Conservation (phyloP, 2,797 vertebrate genomes). For the Enteromius thamalakanensis region DNA sequence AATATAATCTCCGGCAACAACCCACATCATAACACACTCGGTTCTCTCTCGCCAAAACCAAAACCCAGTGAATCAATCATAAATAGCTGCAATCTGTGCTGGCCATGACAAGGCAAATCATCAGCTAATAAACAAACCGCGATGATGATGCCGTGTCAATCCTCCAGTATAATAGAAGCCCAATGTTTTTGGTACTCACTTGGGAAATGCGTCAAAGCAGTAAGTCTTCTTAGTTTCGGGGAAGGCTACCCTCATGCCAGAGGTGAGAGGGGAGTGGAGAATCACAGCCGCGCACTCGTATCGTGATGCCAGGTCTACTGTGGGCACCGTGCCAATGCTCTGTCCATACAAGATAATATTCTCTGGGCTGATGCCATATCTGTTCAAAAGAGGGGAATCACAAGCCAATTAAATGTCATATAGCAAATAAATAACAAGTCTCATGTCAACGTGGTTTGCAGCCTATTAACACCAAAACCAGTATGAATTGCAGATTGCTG, state of each 20-base stretch:
- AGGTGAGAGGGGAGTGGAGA: conserved; percentile 93
- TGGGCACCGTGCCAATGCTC: conserved; percentile 95
- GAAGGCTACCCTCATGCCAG: conserved; percentile 95
- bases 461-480: neutral
- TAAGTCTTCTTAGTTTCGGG: conserved; percentile 97
- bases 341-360: conserved; percentile 94
- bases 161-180: neutral
- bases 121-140: conserved; percentile 22
- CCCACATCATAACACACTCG: neutral
- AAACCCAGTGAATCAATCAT: conserved; percentile 27
- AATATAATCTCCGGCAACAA: neutral
- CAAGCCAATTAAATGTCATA: neutral
- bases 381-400: conserved; percentile 59
- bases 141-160: neutral
- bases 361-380: conserved; percentile 94
- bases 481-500: neutral
- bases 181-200: conserved; percentile 76
- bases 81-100: conserved; percentile 36
- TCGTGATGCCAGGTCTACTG: conserved; percentile 92
- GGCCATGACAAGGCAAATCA: conserved; percentile 20
- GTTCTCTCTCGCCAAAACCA: neutral
- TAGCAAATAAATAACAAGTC: neutral
- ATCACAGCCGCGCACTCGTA: conserved; percentile 94
- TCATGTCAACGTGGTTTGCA: neutral
- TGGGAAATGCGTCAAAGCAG: conserved; percentile 95